Percentiles rank a stretch among this genome's conserved stretches.
These are phyloP conservation scores for Todiramphus chloris DNA, from an alignment of 2,113 vertebrate genomes.

Conservation along the genomic window DNA sequence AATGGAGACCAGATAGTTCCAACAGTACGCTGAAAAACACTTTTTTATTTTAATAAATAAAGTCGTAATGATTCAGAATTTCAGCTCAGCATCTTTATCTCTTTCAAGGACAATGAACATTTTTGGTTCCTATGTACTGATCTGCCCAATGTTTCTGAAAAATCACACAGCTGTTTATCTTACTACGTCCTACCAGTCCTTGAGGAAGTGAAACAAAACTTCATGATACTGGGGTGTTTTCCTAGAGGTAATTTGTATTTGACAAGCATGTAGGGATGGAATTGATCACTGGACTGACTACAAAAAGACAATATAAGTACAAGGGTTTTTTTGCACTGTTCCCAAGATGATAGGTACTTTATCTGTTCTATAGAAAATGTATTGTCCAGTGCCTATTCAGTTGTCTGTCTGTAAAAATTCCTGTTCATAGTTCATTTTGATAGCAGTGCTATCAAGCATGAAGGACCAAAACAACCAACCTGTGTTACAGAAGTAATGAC, in stretches of 20 bases:
- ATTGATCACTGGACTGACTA: background rate
- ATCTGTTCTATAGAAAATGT: background rate
- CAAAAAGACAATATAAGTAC: background rate
- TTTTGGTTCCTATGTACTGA: background rate
- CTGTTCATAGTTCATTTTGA: background rate
- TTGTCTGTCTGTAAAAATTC: background rate
- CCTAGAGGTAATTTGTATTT: background rate
- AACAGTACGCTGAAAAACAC: background rate
- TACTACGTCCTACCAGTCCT: background rate
- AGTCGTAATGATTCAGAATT: background rate
- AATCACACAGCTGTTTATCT: background rate
- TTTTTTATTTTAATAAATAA: background rate
- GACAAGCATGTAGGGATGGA: background rate
- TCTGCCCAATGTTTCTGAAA: background rate
- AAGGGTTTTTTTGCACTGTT: background rate
- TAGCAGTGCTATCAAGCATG: background rate
- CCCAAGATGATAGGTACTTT: background rate
- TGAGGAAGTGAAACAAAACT: background rate
- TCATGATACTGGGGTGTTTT: background rate
- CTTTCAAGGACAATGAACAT: background rate
- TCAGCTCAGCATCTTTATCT: background rate
- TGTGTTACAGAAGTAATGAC: background rate
- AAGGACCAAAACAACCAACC: background rate
- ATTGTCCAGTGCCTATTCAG: background rate
- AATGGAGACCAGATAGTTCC: background rate